A percentile compares a stretch with the other conserved stretches of the same genome.
Evolutionary conservation across 1,140 invertebrate genomes (phyloP).

Genomic region (Drosophila pseudoobscura): DNA sequence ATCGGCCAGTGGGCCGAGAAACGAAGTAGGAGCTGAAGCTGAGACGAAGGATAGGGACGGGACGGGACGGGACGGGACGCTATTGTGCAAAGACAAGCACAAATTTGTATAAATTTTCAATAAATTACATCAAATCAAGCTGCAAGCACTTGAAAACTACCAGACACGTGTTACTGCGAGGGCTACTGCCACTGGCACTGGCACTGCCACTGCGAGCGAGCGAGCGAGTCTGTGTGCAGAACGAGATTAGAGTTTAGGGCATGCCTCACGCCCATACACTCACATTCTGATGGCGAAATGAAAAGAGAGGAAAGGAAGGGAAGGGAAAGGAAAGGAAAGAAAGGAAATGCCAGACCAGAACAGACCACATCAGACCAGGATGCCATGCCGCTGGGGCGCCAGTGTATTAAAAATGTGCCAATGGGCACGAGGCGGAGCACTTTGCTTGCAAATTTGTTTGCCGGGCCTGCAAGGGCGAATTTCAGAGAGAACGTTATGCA

Average conservation of each 20-base stretch:
- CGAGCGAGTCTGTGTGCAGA: constrained; percentile 33
- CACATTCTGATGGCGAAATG: neutral
- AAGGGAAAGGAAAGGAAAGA: neutral
- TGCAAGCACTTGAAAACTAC: constrained; percentile 60
- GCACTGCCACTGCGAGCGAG: no score
- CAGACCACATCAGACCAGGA: no score
- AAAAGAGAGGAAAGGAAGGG: neutral
- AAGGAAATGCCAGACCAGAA: constrained; percentile 1
- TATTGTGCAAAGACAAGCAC: constrained; percentile 60
- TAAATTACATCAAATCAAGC: constrained; percentile 73
- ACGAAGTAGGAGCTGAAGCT: neutral
- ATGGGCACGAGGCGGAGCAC: constrained; percentile 43
- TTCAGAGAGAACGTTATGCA: constrained; percentile 45
- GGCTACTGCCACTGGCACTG: neutral
- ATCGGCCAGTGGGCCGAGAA: constrained; percentile 1
- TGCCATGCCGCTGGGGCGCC: neutral
- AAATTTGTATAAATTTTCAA: constrained; percentile 72
- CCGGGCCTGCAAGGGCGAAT: constrained; percentile 34
- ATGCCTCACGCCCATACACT: constrained; percentile 15
- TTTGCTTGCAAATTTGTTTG: constrained; percentile 54
- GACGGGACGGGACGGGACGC: constrained; percentile 6
- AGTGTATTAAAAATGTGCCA: constrained; percentile 55
- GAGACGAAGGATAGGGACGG: constrained; percentile 3
- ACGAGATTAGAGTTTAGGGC: constrained; percentile 28
- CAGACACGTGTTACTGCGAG: constrained; percentile 44